Conservation (phyloP, 2,888 invertebrate genomes). For the Yponomeuta malinellus region DNA sequence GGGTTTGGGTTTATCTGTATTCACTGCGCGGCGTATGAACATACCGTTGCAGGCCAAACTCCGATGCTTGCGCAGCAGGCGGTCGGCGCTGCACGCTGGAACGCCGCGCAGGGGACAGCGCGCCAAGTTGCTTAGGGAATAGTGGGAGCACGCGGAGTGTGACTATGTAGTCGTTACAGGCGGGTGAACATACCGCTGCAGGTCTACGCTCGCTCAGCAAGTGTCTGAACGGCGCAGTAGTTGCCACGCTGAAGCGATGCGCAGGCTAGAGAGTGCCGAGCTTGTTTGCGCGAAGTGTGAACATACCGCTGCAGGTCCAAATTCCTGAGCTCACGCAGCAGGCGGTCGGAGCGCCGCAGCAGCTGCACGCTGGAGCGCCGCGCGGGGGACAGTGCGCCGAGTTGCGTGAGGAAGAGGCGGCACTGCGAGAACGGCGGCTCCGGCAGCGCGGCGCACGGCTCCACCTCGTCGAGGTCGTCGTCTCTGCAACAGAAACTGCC, state of each 20-base stretch:
- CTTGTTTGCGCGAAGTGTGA: background rate
- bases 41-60: slow-evolving; percentile 90
- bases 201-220: slow-evolving; percentile 92
- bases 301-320: slow-evolving; percentile 87
- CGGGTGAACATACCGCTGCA: slow-evolving; percentile 76
- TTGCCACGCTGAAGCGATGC: slow-evolving; percentile 54
- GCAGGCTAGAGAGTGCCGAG: background rate
- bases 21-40: background rate
- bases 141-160: too few species aligned
- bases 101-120: background rate
- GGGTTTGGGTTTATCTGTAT: too few species aligned
- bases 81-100: slow-evolving; percentile 74
- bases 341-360: slow-evolving; percentile 89
- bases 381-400: slow-evolving; percentile 94
- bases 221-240: slow-evolving; percentile 92
- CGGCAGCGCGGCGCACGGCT: slow-evolving; percentile 25
- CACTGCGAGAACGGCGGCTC: slow-evolving; percentile 87
- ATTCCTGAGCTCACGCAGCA: slow-evolving; percentile 93
- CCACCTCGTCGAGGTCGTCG: slow-evolving; percentile 60
- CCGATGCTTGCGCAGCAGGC: slow-evolving; percentile 53
- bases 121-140: background rate
- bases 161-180: too few species aligned
- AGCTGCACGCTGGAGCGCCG: slow-evolving; percentile 89
- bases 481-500: slow-evolving; percentile 34
- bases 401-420: slow-evolving; percentile 91